These are phyloP conservation scores for Lysandra coridon DNA, from an alignment of 2,888 invertebrate genomes.

Conservation along the genomic window DNA sequence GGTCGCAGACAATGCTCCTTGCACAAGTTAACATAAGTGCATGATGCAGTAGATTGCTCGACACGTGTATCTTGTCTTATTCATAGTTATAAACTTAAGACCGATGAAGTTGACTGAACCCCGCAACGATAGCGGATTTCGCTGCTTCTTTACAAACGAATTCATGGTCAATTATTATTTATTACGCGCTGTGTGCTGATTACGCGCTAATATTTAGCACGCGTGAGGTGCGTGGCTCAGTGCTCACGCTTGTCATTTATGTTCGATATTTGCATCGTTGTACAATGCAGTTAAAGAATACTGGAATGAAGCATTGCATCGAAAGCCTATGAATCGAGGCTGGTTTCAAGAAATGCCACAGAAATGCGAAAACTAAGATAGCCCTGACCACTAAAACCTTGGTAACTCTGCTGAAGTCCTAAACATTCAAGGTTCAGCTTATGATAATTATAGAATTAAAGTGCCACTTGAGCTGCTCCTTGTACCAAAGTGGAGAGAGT, in stretches of 20 bases:
- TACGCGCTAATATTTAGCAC: neutral
- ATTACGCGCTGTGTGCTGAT: neutral
- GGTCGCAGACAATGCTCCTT: neutral
- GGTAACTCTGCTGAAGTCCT: neutral
- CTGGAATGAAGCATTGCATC: neutral
- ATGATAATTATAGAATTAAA: conserved; percentile 7
- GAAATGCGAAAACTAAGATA: neutral
- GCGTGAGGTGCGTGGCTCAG: neutral
- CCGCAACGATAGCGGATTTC: neutral
- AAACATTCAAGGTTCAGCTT: neutral
- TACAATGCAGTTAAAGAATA: neutral
- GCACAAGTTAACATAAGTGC: neutral
- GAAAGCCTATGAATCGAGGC: neutral
- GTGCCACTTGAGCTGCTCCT: neutral
- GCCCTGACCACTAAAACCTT: neutral
- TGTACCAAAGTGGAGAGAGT: neutral
- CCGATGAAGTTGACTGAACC: neutral
- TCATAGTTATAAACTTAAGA: neutral
- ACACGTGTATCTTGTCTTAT: conserved; percentile 4
- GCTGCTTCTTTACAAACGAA: neutral
- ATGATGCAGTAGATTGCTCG: neutral
- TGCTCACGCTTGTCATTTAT: neutral
- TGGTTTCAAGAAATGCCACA: too few species aligned
- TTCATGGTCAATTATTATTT: neutral
- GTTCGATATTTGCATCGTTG: neutral